These are phyloP conservation scores for Varanus komodoensis DNA, from an alignment of 2,113 vertebrate genomes.

Conservation along the genomic window DNA sequence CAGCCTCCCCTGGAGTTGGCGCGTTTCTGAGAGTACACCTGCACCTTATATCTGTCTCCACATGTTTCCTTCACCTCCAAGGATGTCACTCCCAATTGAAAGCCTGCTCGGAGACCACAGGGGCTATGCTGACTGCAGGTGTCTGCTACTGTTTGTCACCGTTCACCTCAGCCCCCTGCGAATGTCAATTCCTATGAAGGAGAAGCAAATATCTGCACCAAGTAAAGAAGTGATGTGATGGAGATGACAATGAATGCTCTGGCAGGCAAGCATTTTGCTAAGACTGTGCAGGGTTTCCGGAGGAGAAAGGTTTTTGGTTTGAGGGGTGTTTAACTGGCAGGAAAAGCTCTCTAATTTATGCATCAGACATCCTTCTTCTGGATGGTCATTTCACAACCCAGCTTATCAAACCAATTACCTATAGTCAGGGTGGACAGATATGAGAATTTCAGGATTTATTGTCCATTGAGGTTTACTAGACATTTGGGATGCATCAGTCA, in stretches of 20 bases:
- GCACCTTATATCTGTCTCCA: not conserved
- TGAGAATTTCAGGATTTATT: no score
- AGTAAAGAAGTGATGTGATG: conserved; percentile 6
- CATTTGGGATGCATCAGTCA: no score
- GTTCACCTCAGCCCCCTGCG: conserved; percentile 6
- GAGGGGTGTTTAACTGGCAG: no score
- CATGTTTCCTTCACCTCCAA: not conserved
- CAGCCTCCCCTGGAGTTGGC: not conserved
- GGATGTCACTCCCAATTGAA: conserved; percentile 26
- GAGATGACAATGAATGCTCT: not conserved
- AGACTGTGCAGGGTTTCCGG: not conserved
- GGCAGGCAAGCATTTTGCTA: not conserved
- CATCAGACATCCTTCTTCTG: not conserved
- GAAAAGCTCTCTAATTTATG: not conserved
- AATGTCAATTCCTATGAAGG: conserved; percentile 17
- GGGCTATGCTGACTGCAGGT: conserved; percentile 10
- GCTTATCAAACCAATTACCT: not conserved
- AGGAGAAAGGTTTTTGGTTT: not conserved
- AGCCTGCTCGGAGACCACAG: not conserved
- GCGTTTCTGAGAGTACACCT: not conserved
- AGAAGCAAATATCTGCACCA: not conserved
- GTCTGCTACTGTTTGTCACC: conserved; percentile 22
- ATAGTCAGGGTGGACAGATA: not conserved
- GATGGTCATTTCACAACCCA: not conserved
- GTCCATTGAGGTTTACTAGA: no score